These are phyloP conservation scores for Tiliqua scincoides DNA, from an alignment of 2,113 vertebrate species.

Conservation along the genomic window DNA sequence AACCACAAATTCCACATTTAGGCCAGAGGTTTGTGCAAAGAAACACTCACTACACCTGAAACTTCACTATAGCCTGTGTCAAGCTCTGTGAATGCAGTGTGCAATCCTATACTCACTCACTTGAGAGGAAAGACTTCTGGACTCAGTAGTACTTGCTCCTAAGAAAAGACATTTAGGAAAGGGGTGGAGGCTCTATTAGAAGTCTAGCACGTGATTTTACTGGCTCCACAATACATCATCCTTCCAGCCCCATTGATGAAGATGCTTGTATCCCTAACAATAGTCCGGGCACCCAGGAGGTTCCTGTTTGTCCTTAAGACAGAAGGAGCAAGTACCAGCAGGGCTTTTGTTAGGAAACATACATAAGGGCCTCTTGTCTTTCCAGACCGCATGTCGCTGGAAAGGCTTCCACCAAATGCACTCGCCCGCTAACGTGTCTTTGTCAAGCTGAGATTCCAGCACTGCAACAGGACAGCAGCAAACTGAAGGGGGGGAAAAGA, in stretches of 20 bases:
- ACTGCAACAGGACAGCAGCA: background rate
- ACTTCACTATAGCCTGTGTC: too few relatives aligned
- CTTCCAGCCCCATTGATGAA: background rate
- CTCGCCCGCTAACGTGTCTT: background rate
- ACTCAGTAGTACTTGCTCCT: background rate
- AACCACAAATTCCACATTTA: too few relatives aligned
- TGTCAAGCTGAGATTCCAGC: background rate
- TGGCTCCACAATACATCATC: background rate
- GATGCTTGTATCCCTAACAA: background rate
- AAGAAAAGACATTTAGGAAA: background rate
- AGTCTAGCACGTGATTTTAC: background rate
- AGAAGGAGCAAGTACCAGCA: background rate
- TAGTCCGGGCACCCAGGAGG: background rate
- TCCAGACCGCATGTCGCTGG: background rate
- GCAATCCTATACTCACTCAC: background rate
- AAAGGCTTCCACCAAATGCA: background rate
- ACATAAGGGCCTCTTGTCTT: constrained; percentile 7
- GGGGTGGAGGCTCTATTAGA: background rate
- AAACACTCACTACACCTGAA: too few relatives aligned
- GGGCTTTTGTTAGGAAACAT: background rate
- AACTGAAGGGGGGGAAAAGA: background rate
- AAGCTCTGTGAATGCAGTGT: background rate
- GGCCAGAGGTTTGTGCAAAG: too few relatives aligned
- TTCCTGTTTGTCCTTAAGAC: background rate
- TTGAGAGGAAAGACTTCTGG: background rate